Percentiles rank a stretch among this genome's conserved stretches.
Evolutionary conservation across 2,113 vertebrate species (phyloP).

Genomic region (Sinosuthora webbiana): DNA sequence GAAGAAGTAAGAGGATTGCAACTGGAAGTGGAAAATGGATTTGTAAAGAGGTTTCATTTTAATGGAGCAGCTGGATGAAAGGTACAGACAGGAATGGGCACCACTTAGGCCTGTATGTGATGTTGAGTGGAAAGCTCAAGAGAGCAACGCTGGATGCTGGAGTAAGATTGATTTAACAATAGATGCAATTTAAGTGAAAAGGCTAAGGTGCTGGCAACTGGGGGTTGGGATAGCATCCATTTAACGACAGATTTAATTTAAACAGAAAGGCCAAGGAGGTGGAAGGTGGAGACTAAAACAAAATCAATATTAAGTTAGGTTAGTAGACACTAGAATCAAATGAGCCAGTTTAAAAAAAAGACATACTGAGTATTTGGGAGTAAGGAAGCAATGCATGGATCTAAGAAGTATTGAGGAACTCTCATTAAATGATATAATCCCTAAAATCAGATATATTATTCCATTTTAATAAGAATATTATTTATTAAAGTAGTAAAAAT

Average conservation of each 20-base stretch:
- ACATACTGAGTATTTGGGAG: not conserved
- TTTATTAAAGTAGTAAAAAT: not conserved
- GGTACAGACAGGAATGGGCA: not conserved
- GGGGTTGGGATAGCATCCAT: not conserved
- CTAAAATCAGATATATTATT: not conserved
- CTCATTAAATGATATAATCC: not conserved
- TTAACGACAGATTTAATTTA: slow-evolving; percentile 42
- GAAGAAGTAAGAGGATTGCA: not conserved
- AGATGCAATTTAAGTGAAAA: slow-evolving; percentile 47
- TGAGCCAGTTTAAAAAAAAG: not conserved
- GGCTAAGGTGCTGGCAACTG: slow-evolving; percentile 16
- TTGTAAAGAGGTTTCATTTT: not conserved
- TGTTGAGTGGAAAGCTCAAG: slow-evolving; percentile 12
- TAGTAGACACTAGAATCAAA: slow-evolving; percentile 15
- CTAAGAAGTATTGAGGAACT: not conserved
- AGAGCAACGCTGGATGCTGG: not conserved
- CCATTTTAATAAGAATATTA: not conserved
- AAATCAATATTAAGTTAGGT: slow-evolving; percentile 56
- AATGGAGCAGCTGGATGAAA: slow-evolving; percentile 4
- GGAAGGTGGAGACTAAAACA: slow-evolving; percentile 36
- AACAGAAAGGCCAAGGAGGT: slow-evolving; percentile 36
- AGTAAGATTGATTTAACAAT: slow-evolving; percentile 58
- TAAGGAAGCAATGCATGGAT: not conserved
- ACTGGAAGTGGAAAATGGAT: not conserved
- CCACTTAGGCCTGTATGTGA: not conserved